Base-by-base conservation (phyloP, 92 coral and sea anemone species). In the Metridium senile region DNA sequence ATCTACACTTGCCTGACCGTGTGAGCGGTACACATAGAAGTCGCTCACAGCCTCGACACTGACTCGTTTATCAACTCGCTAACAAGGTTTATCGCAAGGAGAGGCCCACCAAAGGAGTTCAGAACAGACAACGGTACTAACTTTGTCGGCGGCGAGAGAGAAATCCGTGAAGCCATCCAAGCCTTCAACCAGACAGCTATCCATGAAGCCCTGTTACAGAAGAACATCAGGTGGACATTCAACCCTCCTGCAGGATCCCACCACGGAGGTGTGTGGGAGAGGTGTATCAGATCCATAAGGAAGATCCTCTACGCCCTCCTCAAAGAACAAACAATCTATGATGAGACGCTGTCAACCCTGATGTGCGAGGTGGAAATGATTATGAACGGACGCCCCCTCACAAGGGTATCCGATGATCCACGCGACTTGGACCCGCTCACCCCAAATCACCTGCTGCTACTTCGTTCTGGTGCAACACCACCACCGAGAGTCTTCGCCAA, bases 181-280 rank as follows among this genome's bases (percentile, higher is more conserved):
- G 76, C 22, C 45, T 78, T 84, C 80, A 84, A 78, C 66, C 89
- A 84, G 35, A 29, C 64, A 62, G 70, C 81, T 53, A 84, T 84
- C 64, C 76, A 84, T 26, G 69, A 79, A 46, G 52, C 74, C 49
- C 89, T 84, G 19, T 56, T 84, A n/a, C 79, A 72, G 17, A 71
- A 54, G 49, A 79, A 79, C 63, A 54, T 71, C 56, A 74, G 64
- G 54, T 78, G 89, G 89, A 43, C 74, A 39, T 83, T 77, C 70
- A 83, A 83, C 75, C 87, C 87, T 33, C 87, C 83, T 16, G 68
- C 83, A 16, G 83, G 87, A 13, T 77, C 83, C 43, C 87, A 83
- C 65, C 82, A 83, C 73, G 78, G 84, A 25, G 84, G 84, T 39
- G 76, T 79, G 75, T 72, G 85, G 85, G 85, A 81, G 62, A 62